phyloP scores from a whole-genome alignment of 1,140 invertebrate species.

The Caenorhabditis tropicalis region DNA sequence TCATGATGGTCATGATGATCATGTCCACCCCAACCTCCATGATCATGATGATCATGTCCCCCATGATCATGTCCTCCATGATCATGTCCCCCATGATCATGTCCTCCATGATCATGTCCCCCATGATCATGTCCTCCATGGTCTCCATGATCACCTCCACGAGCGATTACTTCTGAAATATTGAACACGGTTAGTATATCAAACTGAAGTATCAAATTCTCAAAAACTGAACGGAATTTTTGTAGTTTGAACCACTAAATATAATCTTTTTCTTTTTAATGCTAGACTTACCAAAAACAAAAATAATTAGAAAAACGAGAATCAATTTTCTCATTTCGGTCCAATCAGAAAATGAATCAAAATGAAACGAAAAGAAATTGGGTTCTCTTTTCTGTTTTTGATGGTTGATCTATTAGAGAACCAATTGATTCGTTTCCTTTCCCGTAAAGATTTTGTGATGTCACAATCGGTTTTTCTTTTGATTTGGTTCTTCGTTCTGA shows the following conservation, averaged over 20 bases:
- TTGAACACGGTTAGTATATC: too few relatives aligned
- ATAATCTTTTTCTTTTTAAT: background rate
- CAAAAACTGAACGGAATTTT: too few relatives aligned
- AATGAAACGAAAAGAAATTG: background rate
- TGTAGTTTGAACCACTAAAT: too few relatives aligned
- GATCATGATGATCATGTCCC: background rate
- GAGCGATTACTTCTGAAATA: background rate
- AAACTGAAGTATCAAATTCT: too few relatives aligned
- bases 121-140: background rate
- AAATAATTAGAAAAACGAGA: background rate
- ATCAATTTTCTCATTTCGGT: background rate
- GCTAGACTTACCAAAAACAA: background rate
- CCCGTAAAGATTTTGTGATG: background rate
- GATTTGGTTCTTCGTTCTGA: too few relatives aligned
- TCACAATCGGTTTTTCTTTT: background rate
- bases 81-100: background rate
- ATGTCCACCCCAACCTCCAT: background rate
- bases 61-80: constrained; percentile 11
- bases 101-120: background rate
- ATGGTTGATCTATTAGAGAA: background rate
- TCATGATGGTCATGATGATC: constrained; percentile 2
- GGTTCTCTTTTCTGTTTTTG: background rate
- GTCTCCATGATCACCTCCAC: background rate
- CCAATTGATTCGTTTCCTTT: background rate
- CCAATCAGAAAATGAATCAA: background rate